A percentile compares a stretch with the other conserved stretches of the same genome.
Evolutionary conservation across 2,113 vertebrate genomes (phyloP).

Genomic region (Stegastes partitus): DNA sequence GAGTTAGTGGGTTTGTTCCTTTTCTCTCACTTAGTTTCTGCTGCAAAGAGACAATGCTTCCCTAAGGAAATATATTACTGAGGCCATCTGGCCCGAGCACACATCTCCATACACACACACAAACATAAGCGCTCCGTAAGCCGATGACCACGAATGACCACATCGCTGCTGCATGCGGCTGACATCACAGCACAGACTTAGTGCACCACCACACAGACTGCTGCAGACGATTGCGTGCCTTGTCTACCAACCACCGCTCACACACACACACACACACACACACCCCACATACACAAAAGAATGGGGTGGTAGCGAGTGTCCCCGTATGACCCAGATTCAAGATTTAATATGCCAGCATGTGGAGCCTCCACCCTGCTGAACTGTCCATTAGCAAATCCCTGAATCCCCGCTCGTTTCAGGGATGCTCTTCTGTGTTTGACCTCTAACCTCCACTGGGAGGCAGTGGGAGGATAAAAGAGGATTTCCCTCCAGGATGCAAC

Average conservation of each 20-base stretch:
- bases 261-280: not conserved
- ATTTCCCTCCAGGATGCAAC: conserved; percentile 37
- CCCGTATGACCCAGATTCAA: conserved; percentile 59
- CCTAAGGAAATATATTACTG: conserved; percentile 62
- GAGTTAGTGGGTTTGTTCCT: conserved; percentile 54
- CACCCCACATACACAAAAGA: conserved; percentile 1
- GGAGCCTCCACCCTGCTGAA: conserved; percentile 35
- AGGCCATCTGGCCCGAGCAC: conserved; percentile 68
- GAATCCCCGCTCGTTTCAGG: conserved; percentile 34
- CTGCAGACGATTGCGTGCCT: not conserved
- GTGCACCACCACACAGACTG: conserved; percentile 1
- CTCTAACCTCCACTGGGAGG: conserved; percentile 30
- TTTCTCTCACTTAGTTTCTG: conserved; percentile 30
- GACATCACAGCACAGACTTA: conserved; percentile 16
- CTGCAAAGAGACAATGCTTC: conserved; percentile 48
- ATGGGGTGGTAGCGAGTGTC: conserved; percentile 4
- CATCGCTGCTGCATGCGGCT: conserved; percentile 20
- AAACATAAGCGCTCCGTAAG: not conserved
- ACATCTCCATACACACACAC: conserved; percentile 14
- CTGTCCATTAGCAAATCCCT: conserved; percentile 58
- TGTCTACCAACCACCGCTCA: not conserved
- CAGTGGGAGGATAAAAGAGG: conserved; percentile 34
- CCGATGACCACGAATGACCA: conserved; percentile 23
- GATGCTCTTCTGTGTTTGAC: conserved; percentile 39
- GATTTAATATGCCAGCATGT: conserved; percentile 39